Evolutionary conservation across 2,113 vertebrate species (phyloP).

Genomic region (Takifugu flavidus): DNA sequence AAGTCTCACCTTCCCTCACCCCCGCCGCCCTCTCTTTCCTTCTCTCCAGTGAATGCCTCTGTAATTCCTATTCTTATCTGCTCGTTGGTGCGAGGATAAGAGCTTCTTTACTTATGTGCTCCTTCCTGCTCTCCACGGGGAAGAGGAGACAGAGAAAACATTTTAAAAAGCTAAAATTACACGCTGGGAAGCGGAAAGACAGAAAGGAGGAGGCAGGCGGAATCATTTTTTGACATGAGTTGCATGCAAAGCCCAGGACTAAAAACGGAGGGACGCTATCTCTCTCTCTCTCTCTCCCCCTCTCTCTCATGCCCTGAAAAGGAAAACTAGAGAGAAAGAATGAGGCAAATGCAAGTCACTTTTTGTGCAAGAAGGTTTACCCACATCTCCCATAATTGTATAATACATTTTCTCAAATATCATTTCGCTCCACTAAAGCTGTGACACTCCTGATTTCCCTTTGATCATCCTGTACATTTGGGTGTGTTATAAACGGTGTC

Average conservation of each 20-base stretch:
- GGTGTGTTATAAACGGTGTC: too few relatives aligned
- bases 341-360: too few relatives aligned
- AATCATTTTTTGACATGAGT: constrained; percentile 18
- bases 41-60: constrained; percentile 56
- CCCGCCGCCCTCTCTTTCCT: not conserved
- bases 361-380: too few relatives aligned
- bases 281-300: too few relatives aligned
- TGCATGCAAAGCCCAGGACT: constrained; percentile 21
- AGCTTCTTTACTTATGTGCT: constrained; percentile 62
- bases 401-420: too few relatives aligned
- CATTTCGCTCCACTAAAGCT: too few relatives aligned
- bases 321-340: constrained; percentile 11
- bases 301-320: not conserved
- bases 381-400: too few relatives aligned
- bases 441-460: too few relatives aligned
- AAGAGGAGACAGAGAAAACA: constrained; percentile 57
- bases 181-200: constrained; percentile 32
- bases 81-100: constrained; percentile 49
- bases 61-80: constrained; percentile 72
- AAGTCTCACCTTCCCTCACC: constrained; percentile 2
- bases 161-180: constrained; percentile 60
- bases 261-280: not conserved
- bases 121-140: constrained; percentile 42
- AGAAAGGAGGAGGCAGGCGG: not conserved
- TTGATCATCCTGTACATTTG: too few relatives aligned